Conservation (phyloP, 2,797 vertebrate species). For the Hoplostethus mediterraneus region DNA sequence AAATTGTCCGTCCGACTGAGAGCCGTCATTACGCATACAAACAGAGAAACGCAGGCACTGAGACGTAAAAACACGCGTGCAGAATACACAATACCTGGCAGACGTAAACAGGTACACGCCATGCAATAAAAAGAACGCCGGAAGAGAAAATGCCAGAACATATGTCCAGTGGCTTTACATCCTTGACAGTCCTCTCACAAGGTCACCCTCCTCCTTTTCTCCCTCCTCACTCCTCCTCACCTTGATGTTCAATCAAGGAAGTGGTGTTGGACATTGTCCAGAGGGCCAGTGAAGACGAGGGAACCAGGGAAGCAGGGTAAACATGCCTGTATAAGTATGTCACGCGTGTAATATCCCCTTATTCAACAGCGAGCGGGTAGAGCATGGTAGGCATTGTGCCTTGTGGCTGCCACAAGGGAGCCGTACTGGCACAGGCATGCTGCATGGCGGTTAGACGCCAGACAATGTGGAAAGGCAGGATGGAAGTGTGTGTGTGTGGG, state of each 20-base stretch:
- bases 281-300: slow-evolving; percentile 27
- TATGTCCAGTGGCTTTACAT: slow-evolving; percentile 47
- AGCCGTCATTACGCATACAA: slow-evolving; percentile 46
- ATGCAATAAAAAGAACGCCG: slow-evolving; percentile 1
- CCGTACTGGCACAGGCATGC: slow-evolving; percentile 58
- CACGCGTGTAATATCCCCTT: slow-evolving; percentile 35
- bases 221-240: background rate
- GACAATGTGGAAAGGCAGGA: slow-evolving; percentile 71
- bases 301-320: background rate
- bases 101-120: slow-evolving; percentile 12
- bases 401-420: slow-evolving; percentile 49
- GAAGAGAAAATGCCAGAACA: slow-evolving; percentile 20
- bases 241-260: slow-evolving; percentile 50
- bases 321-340: slow-evolving; percentile 13
- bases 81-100: slow-evolving; percentile 37
- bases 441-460: slow-evolving; percentile 56
- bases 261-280: slow-evolving; percentile 59
- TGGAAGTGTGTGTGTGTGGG: slow-evolving; percentile 55
- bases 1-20: slow-evolving; percentile 42
- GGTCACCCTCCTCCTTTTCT: slow-evolving; percentile 34
- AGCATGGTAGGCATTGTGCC: slow-evolving; percentile 44
- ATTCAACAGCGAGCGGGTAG: slow-evolving; percentile 43
- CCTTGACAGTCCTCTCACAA: slow-evolving; percentile 30
- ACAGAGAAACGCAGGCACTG: slow-evolving; percentile 48
- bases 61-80: slow-evolving; percentile 49